Percentiles rank a stretch among this genome's conserved stretches.
These are phyloP conservation scores for Pimpla rufipes DNA, from an alignment of 2,888 invertebrate genomes.

Conservation along the genomic window DNA sequence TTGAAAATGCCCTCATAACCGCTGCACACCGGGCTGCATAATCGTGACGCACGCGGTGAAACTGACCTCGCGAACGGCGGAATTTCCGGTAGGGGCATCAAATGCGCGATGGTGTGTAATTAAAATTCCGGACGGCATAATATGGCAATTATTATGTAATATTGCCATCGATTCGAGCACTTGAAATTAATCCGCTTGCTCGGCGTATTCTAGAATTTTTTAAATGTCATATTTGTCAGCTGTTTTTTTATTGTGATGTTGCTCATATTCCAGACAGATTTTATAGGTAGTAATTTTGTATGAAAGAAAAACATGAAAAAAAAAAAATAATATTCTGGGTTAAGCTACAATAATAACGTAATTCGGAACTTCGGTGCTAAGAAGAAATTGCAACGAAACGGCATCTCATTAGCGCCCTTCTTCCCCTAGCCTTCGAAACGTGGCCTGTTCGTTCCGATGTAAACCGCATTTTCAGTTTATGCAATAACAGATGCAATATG, in stretches of 20 bases:
- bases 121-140: neutral
- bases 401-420: neutral
- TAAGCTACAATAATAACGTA: neutral
- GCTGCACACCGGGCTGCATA: neutral
- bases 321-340: too few species aligned
- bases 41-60: neutral
- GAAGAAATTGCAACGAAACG: neutral
- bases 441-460: neutral
- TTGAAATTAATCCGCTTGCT: neutral
- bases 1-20: slow-evolving; percentile 10
- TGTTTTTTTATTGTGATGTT: neutral
- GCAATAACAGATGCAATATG: neutral
- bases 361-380: neutral
- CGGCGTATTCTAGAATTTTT: neutral
- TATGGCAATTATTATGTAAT: neutral
- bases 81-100: neutral
- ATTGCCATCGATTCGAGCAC: neutral
- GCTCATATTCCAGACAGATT: neutral
- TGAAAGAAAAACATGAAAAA: too few species aligned
- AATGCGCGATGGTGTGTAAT: neutral
- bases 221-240: neutral
- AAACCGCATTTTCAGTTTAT: neutral
- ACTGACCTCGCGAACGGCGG: neutral
- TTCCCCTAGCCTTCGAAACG: neutral
- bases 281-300: neutral